A percentile compares a stretch with the other conserved stretches of the same genome.
phyloP scores from a whole-genome alignment of 2,113 vertebrate genomes.

The Aspidoscelis tigris region DNA sequence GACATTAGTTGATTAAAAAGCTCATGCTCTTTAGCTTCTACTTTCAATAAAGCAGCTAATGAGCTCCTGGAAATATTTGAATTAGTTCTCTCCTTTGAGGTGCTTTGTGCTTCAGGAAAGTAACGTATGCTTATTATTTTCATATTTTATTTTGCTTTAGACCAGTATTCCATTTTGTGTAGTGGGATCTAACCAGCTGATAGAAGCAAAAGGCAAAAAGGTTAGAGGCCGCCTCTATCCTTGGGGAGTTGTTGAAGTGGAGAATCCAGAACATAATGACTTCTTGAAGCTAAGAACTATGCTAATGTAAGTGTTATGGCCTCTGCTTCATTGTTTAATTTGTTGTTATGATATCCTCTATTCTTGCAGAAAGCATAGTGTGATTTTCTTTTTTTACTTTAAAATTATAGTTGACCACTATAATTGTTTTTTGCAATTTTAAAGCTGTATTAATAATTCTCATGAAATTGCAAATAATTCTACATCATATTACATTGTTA shows the following conservation, averaged over 20 bases:
- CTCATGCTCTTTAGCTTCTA: neutral
- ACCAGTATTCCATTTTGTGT: slow-evolving; percentile 97
- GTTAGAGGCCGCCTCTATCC: slow-evolving; percentile 96
- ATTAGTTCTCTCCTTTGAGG: neutral
- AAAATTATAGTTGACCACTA: neutral
- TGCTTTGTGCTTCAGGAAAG: neutral
- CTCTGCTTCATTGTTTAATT: neutral
- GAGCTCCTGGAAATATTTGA: neutral
- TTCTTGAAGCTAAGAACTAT: slow-evolving; percentile 98
- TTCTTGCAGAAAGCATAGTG: neutral
- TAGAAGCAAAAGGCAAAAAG: slow-evolving; percentile 99
- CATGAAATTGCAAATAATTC: too few relatives aligned
- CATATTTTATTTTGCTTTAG: slow-evolving; percentile 70
- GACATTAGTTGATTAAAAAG: neutral
- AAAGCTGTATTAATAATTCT: too few relatives aligned
- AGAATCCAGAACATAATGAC: slow-evolving; percentile 98
- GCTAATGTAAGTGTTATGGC: slow-evolving; percentile 88
- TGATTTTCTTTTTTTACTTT: neutral
- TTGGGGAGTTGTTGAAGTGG: slow-evolving; percentile 98
- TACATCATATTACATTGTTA: too few relatives aligned
- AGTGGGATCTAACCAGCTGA: slow-evolving; percentile 97
- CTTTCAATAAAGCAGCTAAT: neutral
- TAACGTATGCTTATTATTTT: slow-evolving; percentile 9
- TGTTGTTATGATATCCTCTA: neutral
- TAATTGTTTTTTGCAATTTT: too few relatives aligned